Base-by-base conservation (phyloP, 2,113 vertebrate genomes). In the Blennius ocellaris region DNA sequence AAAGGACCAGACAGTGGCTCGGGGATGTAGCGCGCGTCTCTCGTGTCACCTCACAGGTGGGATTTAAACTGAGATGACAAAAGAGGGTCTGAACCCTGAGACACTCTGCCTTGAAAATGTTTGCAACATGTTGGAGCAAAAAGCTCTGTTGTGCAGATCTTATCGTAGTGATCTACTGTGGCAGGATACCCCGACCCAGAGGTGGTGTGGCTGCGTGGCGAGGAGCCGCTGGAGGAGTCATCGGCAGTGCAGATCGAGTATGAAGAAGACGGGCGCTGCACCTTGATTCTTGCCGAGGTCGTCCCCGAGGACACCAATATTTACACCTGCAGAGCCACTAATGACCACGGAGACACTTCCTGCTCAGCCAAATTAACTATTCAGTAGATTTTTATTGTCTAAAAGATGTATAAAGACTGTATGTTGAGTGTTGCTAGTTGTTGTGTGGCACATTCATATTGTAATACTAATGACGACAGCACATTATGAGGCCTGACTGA, bases 161-260 rank as follows among this genome's bases (percentile, higher is more conserved):
- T 8, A 38, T 21, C 11, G 54, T 5, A 56, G 0, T 0, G n/a
- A 1, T 51, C 14, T 48, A 2, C 72, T 12, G 53, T 40, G 44
- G 7, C 76, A 95, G 95, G 94, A 38, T 94, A 93, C 71, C 94
- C 94, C 3, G 93, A 95, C 64, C 94, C 94, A 2, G 94, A 94
- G 78, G 93, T 95, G 84, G 66, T 94, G 54, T 95, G 95, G 94
- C 78, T 94, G 36, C 78, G 84, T 56, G 92, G 87, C 0, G 65
- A 86, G 4, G 78, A 89, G 45, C 90, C 92, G 3, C 21, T 94
- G 51, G 67, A 68, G 36, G 92, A 94, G 69, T 91, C 89, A 0
- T 47, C 87, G 6, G 21, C 49, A 3, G 78, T 91, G n/a, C 82
- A 84, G 52, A 92, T 94, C 9, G 93, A 94, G 41, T 93, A 94